Percentiles rank a stretch among this genome's conserved stretches.
phyloP scores from a whole-genome alignment of 2,797 vertebrate species.

The Hippocampus kuda region DNA sequence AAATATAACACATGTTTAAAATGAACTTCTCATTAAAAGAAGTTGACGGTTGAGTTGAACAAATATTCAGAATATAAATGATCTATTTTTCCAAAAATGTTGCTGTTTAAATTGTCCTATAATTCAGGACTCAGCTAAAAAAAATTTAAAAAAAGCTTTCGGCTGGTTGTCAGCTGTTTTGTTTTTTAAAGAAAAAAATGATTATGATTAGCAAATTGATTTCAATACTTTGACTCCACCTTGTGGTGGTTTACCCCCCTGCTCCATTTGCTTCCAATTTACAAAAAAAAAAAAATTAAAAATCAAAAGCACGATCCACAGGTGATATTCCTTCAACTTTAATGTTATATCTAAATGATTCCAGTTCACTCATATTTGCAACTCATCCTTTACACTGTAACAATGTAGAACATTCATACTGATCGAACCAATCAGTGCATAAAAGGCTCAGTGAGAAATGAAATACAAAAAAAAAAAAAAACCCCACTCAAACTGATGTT shows the following conservation, averaged over 20 bases:
- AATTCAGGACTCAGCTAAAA: too few relatives aligned
- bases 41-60: too few relatives aligned
- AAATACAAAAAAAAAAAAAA: not conserved
- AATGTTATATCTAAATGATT: not conserved
- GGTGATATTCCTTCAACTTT: not conserved
- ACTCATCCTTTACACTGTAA: not conserved
- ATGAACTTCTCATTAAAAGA: too few relatives aligned
- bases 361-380: not conserved
- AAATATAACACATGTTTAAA: too few relatives aligned
- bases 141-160: too few relatives aligned
- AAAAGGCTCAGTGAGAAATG: not conserved
- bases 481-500: not conserved
- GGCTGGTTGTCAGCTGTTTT: too few relatives aligned
- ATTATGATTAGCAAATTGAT: not conserved
- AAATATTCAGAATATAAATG: too few relatives aligned
- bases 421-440: not conserved
- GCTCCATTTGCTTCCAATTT: not conserved
- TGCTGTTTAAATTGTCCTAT: too few relatives aligned
- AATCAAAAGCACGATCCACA: not conserved
- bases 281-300: not conserved
- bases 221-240: conserved; percentile 26
- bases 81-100: too few relatives aligned
- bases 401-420: not conserved
- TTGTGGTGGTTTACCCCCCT: conserved; percentile 23
- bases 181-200: too few relatives aligned